Conservation (phyloP, 2,113 vertebrate genomes). For the human region DNA sequence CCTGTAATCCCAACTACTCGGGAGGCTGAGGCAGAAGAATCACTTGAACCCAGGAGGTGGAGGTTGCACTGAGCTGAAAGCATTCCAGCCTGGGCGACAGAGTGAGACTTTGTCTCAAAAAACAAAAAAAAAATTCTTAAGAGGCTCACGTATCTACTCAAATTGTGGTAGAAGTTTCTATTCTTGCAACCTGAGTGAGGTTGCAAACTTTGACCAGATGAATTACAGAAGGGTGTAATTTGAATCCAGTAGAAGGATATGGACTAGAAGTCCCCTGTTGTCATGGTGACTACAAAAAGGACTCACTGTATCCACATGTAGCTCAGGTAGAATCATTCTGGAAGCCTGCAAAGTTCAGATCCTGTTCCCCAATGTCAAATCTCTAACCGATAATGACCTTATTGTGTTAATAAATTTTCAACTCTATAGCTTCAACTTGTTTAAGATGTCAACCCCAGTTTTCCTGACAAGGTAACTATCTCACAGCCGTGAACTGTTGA, state of each 20-base stretch:
- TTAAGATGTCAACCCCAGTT: conserved; percentile 14
- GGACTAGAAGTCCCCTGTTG: neutral
- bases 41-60: no score
- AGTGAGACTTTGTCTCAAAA: no score
- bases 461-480: neutral
- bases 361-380: neutral
- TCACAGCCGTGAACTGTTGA: conserved; percentile 22
- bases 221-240: conserved; percentile 45
- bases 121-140: neutral
- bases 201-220: neutral
- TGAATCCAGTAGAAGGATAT: conserved; percentile 15
- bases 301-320: neutral
- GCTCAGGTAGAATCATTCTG: neutral
- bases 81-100: no score
- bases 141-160: neutral
- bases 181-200: conserved; percentile 16
- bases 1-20: no score
- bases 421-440: neutral
- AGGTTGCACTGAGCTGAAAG: no score
- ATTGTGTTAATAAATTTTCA: conserved; percentile 22
- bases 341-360: neutral
- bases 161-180: conserved; percentile 11
- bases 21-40: no score
- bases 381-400: neutral
- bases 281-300: neutral